Base-by-base conservation (phyloP, 2,797 vertebrate genomes). In the Threskiornis aethiopicus region DNA sequence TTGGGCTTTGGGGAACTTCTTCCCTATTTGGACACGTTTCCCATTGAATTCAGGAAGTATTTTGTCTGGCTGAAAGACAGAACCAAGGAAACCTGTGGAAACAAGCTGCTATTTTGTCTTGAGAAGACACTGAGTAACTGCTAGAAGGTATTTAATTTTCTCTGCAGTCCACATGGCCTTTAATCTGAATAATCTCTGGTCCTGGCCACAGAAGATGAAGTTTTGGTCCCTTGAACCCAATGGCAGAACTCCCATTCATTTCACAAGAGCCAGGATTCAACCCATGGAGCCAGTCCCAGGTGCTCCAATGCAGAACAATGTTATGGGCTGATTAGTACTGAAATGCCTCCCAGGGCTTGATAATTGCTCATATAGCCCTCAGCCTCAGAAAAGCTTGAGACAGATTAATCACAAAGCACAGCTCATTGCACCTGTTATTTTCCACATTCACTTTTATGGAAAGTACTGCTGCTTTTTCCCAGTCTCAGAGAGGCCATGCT, bases 371-470 rank as follows among this genome's bases (percentile, higher is more conserved):
- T 66, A n/a, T 29, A 81, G 79, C 82, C 93, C 90, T 82, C 84
- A 86, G 92, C 77, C 72, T 88, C 17, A 4, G 65, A 65, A 89
- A 91, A 93, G 87, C 55, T 52, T 4, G 82, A 73, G 90, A 92
- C 25, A 64, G 75, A 96, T 89, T 91, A 91, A 91, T 89, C 92
- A 79, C 70, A 76, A 88, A 97, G 31, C 87, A 84, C 76, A 90
- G 89, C 79, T 94, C 92, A 93, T 82, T 94, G 91, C 94, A 95
- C 96, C 94, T 96, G 89, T 37, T 95, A 90, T 94, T 95, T 95
- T 90, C 87, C 69, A 55, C 70, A 61, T 79, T 35, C 47, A 62
- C 84, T 96, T 93, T 91, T 54, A 90, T 84, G 80, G 90, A 62
- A 41, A 94, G 69, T 28, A 29, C 51, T 37, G 49, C n/a, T 62